Percentiles rank a stretch among this genome's conserved stretches.
These are phyloP conservation scores for Drosophila quasianomalipes DNA, from an alignment of 2,888 invertebrate genomes.

Conservation along the genomic window DNA sequence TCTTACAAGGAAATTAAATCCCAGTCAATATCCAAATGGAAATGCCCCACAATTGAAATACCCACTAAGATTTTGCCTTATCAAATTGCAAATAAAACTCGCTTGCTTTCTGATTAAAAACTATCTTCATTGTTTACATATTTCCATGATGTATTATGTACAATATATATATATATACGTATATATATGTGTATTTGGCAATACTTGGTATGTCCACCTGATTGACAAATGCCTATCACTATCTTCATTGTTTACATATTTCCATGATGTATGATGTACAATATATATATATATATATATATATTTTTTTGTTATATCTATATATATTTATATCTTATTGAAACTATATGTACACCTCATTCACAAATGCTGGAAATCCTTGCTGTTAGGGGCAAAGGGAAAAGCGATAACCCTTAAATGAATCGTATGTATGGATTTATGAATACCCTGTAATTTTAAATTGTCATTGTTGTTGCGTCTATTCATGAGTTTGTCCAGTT, in stretches of 20 bases:
- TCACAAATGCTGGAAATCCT: background rate
- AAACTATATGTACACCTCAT: background rate
- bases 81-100: constrained; percentile 24
- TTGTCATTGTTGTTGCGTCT: constrained; percentile 54
- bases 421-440: background rate
- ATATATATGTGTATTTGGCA: background rate
- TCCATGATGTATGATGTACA: background rate
- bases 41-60: background rate
- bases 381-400: constrained; percentile 8
- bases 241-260: background rate
- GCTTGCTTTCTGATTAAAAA: background rate
- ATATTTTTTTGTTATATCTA: too few species aligned
- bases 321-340: background rate
- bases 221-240: background rate
- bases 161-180: background rate
- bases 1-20: constrained; percentile 2
- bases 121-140: constrained; percentile 6
- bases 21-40: background rate
- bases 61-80: background rate
- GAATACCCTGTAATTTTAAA: constrained; percentile 76
- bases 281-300: background rate
- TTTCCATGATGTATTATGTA: constrained; percentile 1
- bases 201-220: background rate
- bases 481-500: constrained; percentile 86
- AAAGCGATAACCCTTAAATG: constrained; percentile 24